phyloP scores from a whole-genome alignment of 2,113 vertebrate species.

The Triplophysa rosa region DNA sequence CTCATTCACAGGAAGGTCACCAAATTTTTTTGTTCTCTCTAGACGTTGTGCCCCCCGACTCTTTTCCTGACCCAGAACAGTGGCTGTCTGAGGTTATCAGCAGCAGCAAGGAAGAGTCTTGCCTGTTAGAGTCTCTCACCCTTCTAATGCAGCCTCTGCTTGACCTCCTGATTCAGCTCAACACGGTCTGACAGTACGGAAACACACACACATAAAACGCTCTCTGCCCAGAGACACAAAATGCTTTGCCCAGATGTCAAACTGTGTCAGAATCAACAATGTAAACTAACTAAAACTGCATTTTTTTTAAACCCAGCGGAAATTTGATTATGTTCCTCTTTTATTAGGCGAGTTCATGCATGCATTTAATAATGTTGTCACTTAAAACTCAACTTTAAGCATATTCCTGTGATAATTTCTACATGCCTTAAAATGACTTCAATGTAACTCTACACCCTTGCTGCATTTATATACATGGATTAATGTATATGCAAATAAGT shows the following conservation, averaged over 20 bases:
- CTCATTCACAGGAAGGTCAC: constrained; percentile 60
- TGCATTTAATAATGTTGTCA: no score
- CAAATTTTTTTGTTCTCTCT: constrained; percentile 41
- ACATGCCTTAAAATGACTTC: no score
- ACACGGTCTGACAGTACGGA: background rate
- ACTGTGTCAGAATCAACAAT: background rate
- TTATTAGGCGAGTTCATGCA: no score
- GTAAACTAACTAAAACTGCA: background rate
- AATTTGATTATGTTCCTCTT: no score
- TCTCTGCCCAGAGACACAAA: background rate
- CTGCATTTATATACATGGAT: no score
- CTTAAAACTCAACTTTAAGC: no score
- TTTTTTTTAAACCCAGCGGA: background rate
- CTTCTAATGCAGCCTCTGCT: constrained; percentile 23
- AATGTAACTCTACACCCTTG: no score
- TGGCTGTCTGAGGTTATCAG: constrained; percentile 37
- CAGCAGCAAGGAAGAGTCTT: background rate
- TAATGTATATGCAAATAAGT: no score
- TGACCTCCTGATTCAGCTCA: constrained; percentile 26
- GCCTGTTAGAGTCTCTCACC: constrained; percentile 1
- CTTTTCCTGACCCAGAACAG: constrained; percentile 24
- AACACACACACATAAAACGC: background rate
- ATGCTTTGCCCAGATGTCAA: constrained; percentile 17
- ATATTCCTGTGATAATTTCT: no score
- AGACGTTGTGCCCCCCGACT: constrained; percentile 13